phyloP scores from a whole-genome alignment of 2,113 vertebrate species.

The Sialia sialis region DNA sequence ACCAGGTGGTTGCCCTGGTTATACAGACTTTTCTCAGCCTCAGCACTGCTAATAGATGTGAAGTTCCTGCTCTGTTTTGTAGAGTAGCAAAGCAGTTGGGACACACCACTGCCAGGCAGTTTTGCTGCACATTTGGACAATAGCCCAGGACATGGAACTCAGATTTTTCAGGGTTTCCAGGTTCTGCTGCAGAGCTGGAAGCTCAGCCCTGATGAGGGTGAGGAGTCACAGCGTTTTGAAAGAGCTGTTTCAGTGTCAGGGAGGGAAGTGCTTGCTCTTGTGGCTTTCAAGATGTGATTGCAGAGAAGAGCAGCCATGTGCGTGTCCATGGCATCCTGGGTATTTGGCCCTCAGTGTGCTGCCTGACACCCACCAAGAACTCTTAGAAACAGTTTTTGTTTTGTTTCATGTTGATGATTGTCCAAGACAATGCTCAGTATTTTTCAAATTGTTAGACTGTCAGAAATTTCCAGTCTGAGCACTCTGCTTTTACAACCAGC shows the following conservation, averaged over 20 bases:
- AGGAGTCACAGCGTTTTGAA: neutral
- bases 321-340: neutral
- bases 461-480: neutral
- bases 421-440: neutral
- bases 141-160: neutral
- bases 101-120: neutral
- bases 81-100: neutral
- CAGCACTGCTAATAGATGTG: neutral
- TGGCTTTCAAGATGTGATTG: neutral
- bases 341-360: neutral
- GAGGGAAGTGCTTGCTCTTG: neutral
- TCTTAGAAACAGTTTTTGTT: neutral
- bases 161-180: neutral
- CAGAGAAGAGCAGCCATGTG: neutral
- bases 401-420: neutral
- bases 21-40: neutral
- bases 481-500: neutral
- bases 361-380: neutral
- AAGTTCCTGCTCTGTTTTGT: neutral
- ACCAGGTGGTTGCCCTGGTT: neutral
- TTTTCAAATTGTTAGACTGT: neutral
- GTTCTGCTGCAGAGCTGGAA: neutral
- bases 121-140: neutral
- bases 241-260: fast-evolving
- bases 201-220: neutral